Evolutionary conservation across 2,888 invertebrate species (phyloP).

Genomic region (Noctua pronuba): DNA sequence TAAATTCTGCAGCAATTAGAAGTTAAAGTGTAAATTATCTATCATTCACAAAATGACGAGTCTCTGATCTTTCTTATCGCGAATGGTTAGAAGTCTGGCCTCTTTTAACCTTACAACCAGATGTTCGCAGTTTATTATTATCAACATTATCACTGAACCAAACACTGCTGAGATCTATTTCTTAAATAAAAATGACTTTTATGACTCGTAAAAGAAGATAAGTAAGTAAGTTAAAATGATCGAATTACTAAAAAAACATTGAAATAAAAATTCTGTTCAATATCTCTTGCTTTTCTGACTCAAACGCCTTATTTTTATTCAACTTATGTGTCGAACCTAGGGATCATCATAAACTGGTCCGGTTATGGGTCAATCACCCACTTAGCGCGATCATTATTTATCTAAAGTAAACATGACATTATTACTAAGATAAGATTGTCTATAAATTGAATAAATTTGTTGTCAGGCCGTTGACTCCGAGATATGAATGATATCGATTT

Average conservation of each 20-base stretch:
- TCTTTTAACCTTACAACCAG: constrained; percentile 48
- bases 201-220: background rate
- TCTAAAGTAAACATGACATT: constrained; percentile 62
- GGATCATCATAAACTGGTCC: constrained; percentile 39
- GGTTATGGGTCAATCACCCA: constrained; percentile 58
- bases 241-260: background rate
- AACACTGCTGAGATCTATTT: constrained; percentile 6
- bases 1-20: background rate
- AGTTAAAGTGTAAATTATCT: background rate
- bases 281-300: background rate
- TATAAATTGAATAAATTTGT: constrained; percentile 64
- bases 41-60: constrained; percentile 31
- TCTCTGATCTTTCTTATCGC: constrained; percentile 33
- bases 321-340: constrained; percentile 1
- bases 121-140: constrained; percentile 43
- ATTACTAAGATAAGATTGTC: constrained; percentile 64
- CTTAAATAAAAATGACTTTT: background rate
- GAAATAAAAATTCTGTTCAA: background rate
- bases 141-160: constrained; percentile 24
- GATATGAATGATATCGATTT: constrained; percentile 53
- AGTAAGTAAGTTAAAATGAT: too few species aligned
- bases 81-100: constrained; percentile 28
- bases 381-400: constrained; percentile 52
- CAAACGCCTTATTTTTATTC: constrained; percentile 1
- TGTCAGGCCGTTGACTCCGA: constrained; percentile 58